Percentiles rank a stretch among this genome's conserved stretches.
Evolutionary conservation across 2,888 invertebrate genomes (phyloP).

Genomic region (Pandemis heparana): DNA sequence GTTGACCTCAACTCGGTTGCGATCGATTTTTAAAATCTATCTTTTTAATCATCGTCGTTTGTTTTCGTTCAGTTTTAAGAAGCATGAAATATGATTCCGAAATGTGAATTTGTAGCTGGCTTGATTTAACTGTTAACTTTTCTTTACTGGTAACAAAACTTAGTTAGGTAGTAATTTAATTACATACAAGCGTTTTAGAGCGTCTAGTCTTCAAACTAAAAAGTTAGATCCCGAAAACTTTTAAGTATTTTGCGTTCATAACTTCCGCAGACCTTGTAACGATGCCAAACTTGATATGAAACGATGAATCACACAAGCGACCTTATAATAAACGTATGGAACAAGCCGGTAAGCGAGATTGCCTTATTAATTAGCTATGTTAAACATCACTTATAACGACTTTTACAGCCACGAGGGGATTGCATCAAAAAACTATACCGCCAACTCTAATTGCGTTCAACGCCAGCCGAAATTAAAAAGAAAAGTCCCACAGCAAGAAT

Average conservation of each 20-base stretch:
- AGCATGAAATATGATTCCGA: slow-evolving; percentile 19
- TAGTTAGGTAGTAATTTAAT: not conserved
- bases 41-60: slow-evolving; percentile 53
- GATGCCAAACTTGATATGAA: slow-evolving; percentile 32
- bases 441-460: slow-evolving; percentile 83
- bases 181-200: not conserved
- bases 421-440: slow-evolving; percentile 74
- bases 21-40: slow-evolving; percentile 67
- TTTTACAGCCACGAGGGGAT: slow-evolving; percentile 69
- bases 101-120: not conserved
- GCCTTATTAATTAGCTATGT: slow-evolving; percentile 67
- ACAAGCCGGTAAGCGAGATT: slow-evolving; percentile 48
- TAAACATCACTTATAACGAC: slow-evolving; percentile 64
- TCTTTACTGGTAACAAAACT: not conserved
- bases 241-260: slow-evolving; percentile 9
- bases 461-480: slow-evolving; percentile 83
- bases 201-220: not conserved
- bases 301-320: slow-evolving; percentile 27
- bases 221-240: not conserved
- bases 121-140: not conserved
- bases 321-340: slow-evolving; percentile 30
- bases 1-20: slow-evolving; percentile 72
- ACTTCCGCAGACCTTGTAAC: slow-evolving; percentile 21
- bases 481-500: slow-evolving; percentile 83
- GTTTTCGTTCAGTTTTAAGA: slow-evolving; percentile 42